Conservation (phyloP, 2,113 vertebrate genomes). For the Pangasianodon gigas region DNA sequence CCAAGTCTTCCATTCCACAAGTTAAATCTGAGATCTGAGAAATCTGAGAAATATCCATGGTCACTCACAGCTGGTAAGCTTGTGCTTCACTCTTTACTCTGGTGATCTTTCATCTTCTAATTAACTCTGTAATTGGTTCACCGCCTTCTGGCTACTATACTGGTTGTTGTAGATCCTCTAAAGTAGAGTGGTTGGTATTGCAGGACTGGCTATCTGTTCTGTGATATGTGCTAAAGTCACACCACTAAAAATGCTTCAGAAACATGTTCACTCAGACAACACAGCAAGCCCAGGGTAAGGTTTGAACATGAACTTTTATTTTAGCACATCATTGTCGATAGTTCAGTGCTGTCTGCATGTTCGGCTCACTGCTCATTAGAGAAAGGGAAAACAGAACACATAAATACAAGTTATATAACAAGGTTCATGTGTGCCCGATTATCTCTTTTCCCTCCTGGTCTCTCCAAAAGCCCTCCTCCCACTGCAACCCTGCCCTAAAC, state of each 20-base stretch:
- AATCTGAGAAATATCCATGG: background rate
- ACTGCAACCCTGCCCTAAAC: background rate
- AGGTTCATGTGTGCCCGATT: background rate
- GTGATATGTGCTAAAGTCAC: too few relatives aligned
- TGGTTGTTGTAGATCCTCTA: background rate
- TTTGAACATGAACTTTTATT: background rate
- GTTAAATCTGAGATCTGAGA: background rate
- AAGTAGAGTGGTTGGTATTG: background rate
- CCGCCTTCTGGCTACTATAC: background rate
- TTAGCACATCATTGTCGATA: background rate
- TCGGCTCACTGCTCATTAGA: background rate
- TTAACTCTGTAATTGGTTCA: background rate
- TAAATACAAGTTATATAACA: background rate
- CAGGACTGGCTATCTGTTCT: background rate
- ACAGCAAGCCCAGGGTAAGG: background rate
- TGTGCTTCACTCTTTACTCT: background rate
- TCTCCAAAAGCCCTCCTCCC: background rate
- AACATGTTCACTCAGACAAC: background rate
- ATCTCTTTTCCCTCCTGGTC: background rate
- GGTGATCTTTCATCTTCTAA: background rate
- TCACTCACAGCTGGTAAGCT: background rate
- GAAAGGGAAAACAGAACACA: background rate
- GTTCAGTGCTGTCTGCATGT: background rate
- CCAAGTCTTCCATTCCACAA: background rate
- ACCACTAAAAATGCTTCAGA: background rate